Base-by-base conservation (phyloP, 1,140 invertebrate species). In the Neodiprion lecontei region DNA sequence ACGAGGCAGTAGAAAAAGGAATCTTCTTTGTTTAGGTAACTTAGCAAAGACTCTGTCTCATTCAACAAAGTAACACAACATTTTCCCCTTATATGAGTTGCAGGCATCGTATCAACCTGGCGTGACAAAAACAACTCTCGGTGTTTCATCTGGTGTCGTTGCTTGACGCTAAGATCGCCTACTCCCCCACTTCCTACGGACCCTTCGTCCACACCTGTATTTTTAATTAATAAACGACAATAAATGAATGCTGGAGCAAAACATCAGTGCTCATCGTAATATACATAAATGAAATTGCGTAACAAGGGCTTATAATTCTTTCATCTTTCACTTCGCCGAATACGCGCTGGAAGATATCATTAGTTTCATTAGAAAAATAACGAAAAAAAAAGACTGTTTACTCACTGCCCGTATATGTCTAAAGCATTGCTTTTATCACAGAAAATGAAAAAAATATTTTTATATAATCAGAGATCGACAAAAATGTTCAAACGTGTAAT, bases 1-100 rank as follows among this genome's bases (percentile, higher is more conserved):
- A 99, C 98, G 87, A 99, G 91, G 86, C 98, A 99, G 90, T 99
- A 99, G 89, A 99, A 99, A 92, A 99, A 99, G 85, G 96, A 95
- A 89, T 99, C 98, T 92, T 99, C 98, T 91, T 97, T 97, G 90
- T 97, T 96, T 78, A 99, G 91, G 91, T 99, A 99, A 86, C 96
- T 97, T 80, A 95, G 90, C 80, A 98, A 91, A 78, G 96, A 96
- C 91, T 99, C 98, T 69, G 97, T 99, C 91, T 99, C 98, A 90
- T 99, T 99, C 85, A 99, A 93, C 74, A 99, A 91, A 72, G 98
- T 99, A 77, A 99, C 98, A 77, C 95, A 95, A 91, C 98, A 99
- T 91, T 99, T 99, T 84, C 98, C 98, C 83, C 99, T 92, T 83
- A 99, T 99, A 90, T 98, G 96, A 72, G 97, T 99, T 70, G 98